Evolutionary conservation across 2,797 vertebrate genomes (phyloP).

Genomic region (Parauchenoglanis ngamensis): DNA sequence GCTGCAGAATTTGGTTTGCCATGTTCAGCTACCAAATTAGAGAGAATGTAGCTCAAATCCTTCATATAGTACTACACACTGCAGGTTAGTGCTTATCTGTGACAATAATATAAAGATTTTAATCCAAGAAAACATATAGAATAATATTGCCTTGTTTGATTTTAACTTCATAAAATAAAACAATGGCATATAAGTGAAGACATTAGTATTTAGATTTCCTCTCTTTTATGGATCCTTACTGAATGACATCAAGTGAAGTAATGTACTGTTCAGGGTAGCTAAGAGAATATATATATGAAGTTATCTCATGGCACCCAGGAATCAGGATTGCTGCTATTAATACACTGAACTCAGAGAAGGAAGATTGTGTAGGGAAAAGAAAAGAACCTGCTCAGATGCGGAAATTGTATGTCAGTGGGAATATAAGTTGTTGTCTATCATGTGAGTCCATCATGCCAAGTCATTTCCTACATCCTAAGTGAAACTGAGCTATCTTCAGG

Average conservation of each 20-base stretch:
- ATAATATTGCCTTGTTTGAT: not conserved
- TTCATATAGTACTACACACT: not conserved
- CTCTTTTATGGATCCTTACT: not conserved
- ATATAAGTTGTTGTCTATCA: not conserved
- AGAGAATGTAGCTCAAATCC: not conserved
- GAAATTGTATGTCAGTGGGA: not conserved
- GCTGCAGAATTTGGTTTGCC: not conserved
- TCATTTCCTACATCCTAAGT: constrained; percentile 28
- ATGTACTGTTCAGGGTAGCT: not conserved
- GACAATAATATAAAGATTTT: not conserved
- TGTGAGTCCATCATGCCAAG: constrained; percentile 49
- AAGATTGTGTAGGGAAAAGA: not conserved
- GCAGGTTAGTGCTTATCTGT: not conserved
- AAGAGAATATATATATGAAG: not conserved
- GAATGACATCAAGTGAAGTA: not conserved
- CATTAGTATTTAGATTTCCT: not conserved
- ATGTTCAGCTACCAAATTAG: not conserved
- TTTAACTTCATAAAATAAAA: not conserved
- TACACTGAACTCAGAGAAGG: not conserved
- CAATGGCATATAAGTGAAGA: not conserved
- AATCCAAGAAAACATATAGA: not conserved
- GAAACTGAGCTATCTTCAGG: not conserved
- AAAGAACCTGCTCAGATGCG: not conserved
- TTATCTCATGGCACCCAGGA: not conserved
- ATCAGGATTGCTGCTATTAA: not conserved